Evolutionary conservation across 1,140 invertebrate genomes (phyloP), one percentile per base, ranked within the genome.

Genomic region (Hylaeus volcanicus): DNA sequence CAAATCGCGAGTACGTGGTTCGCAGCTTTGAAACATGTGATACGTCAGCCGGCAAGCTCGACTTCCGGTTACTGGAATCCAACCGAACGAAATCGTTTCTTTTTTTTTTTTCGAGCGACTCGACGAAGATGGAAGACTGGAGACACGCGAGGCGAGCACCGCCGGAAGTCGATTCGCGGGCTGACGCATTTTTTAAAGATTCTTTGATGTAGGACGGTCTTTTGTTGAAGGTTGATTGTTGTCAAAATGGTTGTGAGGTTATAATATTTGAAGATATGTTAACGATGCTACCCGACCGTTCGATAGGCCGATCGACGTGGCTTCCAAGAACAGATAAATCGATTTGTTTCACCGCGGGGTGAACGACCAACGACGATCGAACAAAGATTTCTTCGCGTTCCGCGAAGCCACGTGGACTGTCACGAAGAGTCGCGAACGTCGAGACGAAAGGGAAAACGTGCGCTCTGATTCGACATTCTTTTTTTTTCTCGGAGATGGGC

Each of bases 181-280:
- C 64, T 78, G 89, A 74, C 90, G 90, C 90, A 89, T 82, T 87
- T 92, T 92, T 91, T 88, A 88, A 87, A 89, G 76, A 86, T 91
- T 92, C 91, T 92, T 92, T 87, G 80, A 89, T 80, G 82, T 88
- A 88, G 90, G 82, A 89, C 84, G 84, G 85, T 91, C 88, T 92
- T 91, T 91, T 93, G 90, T 93, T 93, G 87, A 92, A 89, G 86
- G 84, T 93, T 93, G 89, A 92, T 93, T 92, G 90, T 93, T 93
- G 91, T 93, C 90, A 92, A 93, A 91, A 92, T 92, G 92, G 92
- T 93, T 93, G 92, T 93, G 92, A 93, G 88, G 89, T 93, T 93
- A 90, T 90, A 89, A 86, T 88, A 91, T 89, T 89, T 90, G 85
- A 92, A 91, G 2, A 88, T 91, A 90, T 89, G 87, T 92, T 91